Evolutionary conservation across 2,113 vertebrate genomes (phyloP), one percentile per base, ranked within the genome.

Genomic region (Silurus meridionalis): DNA sequence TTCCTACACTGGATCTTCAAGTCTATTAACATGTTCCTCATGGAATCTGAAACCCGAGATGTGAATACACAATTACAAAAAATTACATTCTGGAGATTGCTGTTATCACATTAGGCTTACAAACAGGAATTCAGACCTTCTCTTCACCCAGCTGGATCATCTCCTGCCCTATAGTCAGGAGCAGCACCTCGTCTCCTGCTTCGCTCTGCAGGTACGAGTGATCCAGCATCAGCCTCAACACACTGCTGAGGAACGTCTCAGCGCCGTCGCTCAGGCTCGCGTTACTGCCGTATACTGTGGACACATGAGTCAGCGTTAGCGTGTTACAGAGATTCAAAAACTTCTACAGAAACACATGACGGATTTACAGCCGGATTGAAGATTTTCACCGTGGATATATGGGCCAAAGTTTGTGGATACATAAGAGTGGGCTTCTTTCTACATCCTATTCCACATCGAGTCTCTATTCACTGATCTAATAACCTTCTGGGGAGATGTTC

Each of bases 91-190:
- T 37, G 14, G 69, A 57, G 46, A 55, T 4, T 5, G 5, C 37
- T 37, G 2, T 37, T 37, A 37, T 37, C 37, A 3, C 37, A 37
- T 37, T 37, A 37, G 37, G 37, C 37, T 37, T 37, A 37, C 11
- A 23, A 52, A 53, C 72, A 77, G 67, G 77, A 58, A 78, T 50
- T 3, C 21, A 89, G 93, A 98, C 97, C 95, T 97, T 93, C 90
- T 94, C 95, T 78, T 96, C 96, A 77, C 97, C 97, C 91, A 98
- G 90, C 91, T 97, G 96, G 48, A 97, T 97, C 63, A 98, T 95
- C 92, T 98, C 96, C 88, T 96, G 95, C 90, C 97, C 97, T 92
- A 97, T 93, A 77, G 97, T 95, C 91, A 97, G 95, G 74, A 96
- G 93, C 60, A 94, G 92, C 90, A 97, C 92, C 88, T 95, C 94